These are phyloP conservation scores for Camponotus floridanus DNA, from an alignment of 1,140 invertebrate genomes.

Conservation along the genomic window DNA sequence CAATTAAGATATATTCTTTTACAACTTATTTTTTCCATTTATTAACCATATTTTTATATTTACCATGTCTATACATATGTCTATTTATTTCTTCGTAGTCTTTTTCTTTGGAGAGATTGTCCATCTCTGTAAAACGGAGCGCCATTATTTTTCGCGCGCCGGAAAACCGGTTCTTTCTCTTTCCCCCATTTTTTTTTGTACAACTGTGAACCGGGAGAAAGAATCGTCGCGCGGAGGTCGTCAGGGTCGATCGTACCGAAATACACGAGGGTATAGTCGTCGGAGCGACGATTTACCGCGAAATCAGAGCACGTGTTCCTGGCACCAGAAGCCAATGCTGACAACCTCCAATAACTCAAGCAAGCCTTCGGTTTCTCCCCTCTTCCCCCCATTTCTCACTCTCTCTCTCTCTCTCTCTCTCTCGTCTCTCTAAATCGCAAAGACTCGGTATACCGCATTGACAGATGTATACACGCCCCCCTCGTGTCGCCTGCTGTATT, in stretches of 20 bases:
- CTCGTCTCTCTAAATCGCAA: conserved; percentile 72
- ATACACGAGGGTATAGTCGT: conserved; percentile 55
- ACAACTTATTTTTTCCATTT: background rate
- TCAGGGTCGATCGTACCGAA: conserved; percentile 63
- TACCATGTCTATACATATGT: background rate
- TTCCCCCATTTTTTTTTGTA: conserved; percentile 33
- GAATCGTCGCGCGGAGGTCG: conserved; percentile 61
- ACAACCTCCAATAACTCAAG: conserved; percentile 81
- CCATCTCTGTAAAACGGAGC: conserved; percentile 1
- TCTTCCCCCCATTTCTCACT: conserved; percentile 56
- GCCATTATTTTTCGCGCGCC: conserved; percentile 66
- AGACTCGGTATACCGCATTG: conserved; percentile 73
- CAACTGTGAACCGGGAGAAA: conserved; percentile 53
- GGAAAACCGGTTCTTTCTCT: conserved; percentile 44
- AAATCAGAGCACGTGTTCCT: conserved; percentile 83
- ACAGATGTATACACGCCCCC: conserved; percentile 78
- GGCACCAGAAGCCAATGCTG: conserved; percentile 81
- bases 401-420: conserved; percentile 45
- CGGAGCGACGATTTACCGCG: conserved; percentile 79
- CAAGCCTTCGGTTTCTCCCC: conserved; percentile 63
- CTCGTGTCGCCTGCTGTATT: conserved; percentile 74
- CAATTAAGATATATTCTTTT: background rate
- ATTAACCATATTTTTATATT: background rate
- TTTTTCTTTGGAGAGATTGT: conserved; percentile 19
- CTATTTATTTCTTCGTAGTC: background rate